Percentiles rank a stretch among this genome's conserved stretches.
Evolutionary conservation across 2,888 invertebrate genomes (phyloP).

Genomic region (Himalopsyche kuldschensis): DNA sequence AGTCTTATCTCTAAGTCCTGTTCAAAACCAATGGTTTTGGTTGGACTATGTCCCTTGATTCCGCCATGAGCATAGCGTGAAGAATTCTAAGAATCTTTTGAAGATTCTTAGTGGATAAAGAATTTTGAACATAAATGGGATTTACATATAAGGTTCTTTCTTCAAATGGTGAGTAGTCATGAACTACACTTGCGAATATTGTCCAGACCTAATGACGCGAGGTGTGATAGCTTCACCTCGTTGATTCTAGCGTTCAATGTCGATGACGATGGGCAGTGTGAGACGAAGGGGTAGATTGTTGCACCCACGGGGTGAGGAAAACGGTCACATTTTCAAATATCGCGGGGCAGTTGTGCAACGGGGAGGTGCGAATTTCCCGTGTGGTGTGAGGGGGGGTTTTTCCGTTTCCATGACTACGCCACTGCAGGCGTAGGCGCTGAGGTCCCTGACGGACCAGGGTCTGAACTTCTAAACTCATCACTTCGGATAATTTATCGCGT

Average conservation of each 20-base stretch:
- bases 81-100: too few relatives aligned
- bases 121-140: too few relatives aligned
- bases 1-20: too few relatives aligned
- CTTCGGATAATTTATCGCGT: too few relatives aligned
- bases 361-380: background rate
- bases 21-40: too few relatives aligned
- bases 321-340: background rate
- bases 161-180: too few relatives aligned
- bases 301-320: background rate
- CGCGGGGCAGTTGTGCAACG: background rate
- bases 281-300: background rate
- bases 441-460: background rate
- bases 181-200: too few relatives aligned
- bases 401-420: background rate
- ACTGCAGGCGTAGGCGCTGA: background rate
- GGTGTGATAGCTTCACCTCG: background rate
- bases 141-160: too few relatives aligned
- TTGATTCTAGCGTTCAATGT: background rate
- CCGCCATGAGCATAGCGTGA: too few relatives aligned
- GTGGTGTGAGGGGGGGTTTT: background rate
- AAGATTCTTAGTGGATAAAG: too few relatives aligned
- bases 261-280: background rate
- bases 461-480: background rate
- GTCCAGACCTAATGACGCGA: background rate
- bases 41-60: too few relatives aligned